These are phyloP conservation scores for Nomada fabriciana DNA, from an alignment of 2,888 invertebrate species.

Conservation along the genomic window DNA sequence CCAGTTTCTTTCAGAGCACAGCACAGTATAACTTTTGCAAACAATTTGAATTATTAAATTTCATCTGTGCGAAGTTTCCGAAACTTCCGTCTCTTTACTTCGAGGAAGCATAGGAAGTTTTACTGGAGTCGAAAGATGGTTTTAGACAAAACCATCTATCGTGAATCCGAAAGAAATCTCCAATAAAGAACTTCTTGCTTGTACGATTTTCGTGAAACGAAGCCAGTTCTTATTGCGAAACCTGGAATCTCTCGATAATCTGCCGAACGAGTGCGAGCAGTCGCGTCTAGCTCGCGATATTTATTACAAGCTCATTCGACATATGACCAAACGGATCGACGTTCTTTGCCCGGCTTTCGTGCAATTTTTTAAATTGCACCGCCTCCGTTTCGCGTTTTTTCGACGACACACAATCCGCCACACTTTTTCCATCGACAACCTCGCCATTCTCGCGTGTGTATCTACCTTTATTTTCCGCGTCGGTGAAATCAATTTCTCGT, in stretches of 20 bases:
- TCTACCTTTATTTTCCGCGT: background rate
- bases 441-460: background rate
- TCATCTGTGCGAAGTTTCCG: too few species aligned
- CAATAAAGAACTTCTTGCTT: too few species aligned
- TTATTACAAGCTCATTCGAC: slow-evolving; percentile 53
- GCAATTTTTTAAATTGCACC: slow-evolving; percentile 10
- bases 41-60: too few species aligned
- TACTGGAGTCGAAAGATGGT: too few species aligned
- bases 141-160: too few species aligned
- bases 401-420: background rate
- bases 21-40: too few species aligned
- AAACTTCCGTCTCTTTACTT: too few species aligned
- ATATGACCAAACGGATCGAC: slow-evolving; percentile 25
- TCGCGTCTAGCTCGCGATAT: slow-evolving; percentile 42
- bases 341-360: background rate
- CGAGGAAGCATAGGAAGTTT: too few species aligned
- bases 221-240: slow-evolving; percentile 15
- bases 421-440: background rate
- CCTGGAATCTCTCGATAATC: slow-evolving; percentile 68
- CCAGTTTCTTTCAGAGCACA: too few species aligned
- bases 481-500: background rate
- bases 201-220: too few species aligned
- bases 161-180: too few species aligned
- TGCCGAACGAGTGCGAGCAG: slow-evolving; percentile 47
- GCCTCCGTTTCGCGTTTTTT: background rate